Conservation (phyloP, 2,888 invertebrate species). For the Macrosiphum euphorbiae region DNA sequence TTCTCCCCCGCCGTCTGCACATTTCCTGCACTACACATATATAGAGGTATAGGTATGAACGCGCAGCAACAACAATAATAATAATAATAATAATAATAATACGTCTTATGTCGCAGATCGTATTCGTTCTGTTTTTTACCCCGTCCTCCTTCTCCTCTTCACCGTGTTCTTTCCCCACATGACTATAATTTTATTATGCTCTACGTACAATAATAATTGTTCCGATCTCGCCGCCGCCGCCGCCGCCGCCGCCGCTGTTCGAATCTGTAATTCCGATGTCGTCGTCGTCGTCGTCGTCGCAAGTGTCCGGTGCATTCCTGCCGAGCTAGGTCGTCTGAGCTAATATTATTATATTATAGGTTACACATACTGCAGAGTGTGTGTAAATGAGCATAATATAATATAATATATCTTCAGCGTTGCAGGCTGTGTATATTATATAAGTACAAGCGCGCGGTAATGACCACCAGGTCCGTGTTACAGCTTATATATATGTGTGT, state of each 20-base stretch:
- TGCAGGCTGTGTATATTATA: neutral
- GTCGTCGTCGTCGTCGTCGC: neutral
- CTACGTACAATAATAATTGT: slow-evolving; percentile 22
- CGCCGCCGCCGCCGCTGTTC: slow-evolving; percentile 3
- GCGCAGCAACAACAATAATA: neutral
- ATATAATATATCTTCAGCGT: neutral
- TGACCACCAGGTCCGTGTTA: neutral
- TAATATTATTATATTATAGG: neutral
- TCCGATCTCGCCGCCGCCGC: slow-evolving; percentile 22
- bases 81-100: neutral
- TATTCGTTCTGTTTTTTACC: neutral
- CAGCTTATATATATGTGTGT: neutral
- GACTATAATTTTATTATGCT: neutral
- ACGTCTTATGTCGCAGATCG: neutral
- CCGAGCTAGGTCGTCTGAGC: neutral
- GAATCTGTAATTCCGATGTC: slow-evolving; percentile 59
- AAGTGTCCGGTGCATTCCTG: slow-evolving; percentile 39
- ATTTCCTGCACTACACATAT: neutral
- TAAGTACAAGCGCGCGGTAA: neutral
- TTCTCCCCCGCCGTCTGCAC: neutral
- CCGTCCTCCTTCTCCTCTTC: neutral
- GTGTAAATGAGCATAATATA: neutral
- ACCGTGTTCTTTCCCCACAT: neutral
- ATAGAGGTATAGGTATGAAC: neutral
- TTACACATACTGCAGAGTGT: neutral